Evolutionary conservation across 1,140 invertebrate species (phyloP).

Genomic region (Trachymyrmex cornetzi): DNA sequence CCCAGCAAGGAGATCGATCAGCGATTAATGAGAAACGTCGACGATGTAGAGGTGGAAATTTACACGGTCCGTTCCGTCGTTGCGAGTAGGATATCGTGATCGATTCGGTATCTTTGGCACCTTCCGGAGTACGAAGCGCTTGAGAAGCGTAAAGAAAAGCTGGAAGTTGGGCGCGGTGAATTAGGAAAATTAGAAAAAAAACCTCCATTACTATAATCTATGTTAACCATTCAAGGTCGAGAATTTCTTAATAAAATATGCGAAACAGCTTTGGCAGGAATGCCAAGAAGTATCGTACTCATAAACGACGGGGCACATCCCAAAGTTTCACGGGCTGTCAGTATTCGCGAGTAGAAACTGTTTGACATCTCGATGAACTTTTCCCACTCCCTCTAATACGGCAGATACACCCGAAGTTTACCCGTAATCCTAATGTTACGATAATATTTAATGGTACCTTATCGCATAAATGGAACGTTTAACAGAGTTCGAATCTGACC

Average conservation of each 20-base stretch:
- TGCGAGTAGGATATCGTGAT: conserved; percentile 56
- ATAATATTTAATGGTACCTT: conserved; percentile 44
- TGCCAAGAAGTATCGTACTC: conserved; percentile 22
- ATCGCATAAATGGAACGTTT: conserved; percentile 30
- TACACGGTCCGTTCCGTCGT: conserved; percentile 64
- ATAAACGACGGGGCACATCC: background rate
- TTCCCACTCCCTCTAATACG: background rate
- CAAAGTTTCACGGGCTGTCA: conserved; percentile 54
- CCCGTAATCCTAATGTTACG: conserved; percentile 30
- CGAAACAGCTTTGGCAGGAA: background rate
- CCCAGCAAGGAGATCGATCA: conserved; percentile 73
- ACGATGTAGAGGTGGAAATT: conserved; percentile 71
- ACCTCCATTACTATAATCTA: conserved; percentile 54
- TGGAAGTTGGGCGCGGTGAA: conserved; percentile 47
- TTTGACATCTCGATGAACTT: conserved; percentile 56
- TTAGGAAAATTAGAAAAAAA: conserved; percentile 43
- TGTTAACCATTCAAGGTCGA: conserved; percentile 61
- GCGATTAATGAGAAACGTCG: conserved; percentile 79
- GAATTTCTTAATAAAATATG: conserved; percentile 58
- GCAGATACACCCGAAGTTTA: conserved; percentile 4
- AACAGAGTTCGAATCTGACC: conserved; percentile 14
- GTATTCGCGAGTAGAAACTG: conserved; percentile 47
- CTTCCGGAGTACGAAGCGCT: conserved; percentile 19
- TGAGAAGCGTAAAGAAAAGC: conserved; percentile 41
- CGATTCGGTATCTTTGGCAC: conserved; percentile 66